These are phyloP conservation scores for Agrotis exclamationis DNA, from an alignment of 2,888 invertebrate species.

Conservation along the genomic window DNA sequence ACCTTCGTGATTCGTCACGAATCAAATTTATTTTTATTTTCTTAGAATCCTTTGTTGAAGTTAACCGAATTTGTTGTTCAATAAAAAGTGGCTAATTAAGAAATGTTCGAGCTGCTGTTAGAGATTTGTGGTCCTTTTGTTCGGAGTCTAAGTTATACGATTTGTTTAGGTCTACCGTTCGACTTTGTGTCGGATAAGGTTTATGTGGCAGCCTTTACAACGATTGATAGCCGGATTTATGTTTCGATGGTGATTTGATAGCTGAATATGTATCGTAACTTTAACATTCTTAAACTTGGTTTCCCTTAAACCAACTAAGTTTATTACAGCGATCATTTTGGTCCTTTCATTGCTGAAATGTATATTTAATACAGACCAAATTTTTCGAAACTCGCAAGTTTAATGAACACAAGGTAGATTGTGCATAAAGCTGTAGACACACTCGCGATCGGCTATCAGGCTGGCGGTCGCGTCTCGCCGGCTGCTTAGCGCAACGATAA, in stretches of 20 bases:
- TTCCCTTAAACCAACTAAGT: constrained; percentile 9
- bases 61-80: constrained; percentile 90
- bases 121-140: constrained; percentile 81
- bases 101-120: constrained; percentile 87
- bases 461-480: constrained; percentile 73
- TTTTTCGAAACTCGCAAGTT: too few relatives aligned
- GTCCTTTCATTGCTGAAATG: not conserved
- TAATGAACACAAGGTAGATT: constrained; percentile 15
- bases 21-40: constrained; percentile 89
- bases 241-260: constrained; percentile 41
- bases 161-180: constrained; percentile 76
- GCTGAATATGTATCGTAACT: constrained; percentile 38
- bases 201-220: constrained; percentile 53
- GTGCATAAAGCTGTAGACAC: constrained; percentile 40
- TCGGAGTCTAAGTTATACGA: constrained; percentile 75
- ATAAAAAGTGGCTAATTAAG: constrained; percentile 90
- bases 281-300: constrained; percentile 23
- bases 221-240: constrained; percentile 57
- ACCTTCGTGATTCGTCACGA: constrained; percentile 90
- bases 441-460: constrained; percentile 63
- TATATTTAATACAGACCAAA: not conserved
- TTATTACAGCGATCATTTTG: constrained; percentile 11
- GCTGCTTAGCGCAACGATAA: constrained; percentile 75
- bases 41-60: constrained; percentile 87
- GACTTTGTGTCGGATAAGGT: constrained; percentile 69